A percentile compares a stretch with the other conserved stretches of the same genome.
Conservation (phyloP, 2,888 invertebrate genomes). For the Neoaliturus tenellus region DNA sequence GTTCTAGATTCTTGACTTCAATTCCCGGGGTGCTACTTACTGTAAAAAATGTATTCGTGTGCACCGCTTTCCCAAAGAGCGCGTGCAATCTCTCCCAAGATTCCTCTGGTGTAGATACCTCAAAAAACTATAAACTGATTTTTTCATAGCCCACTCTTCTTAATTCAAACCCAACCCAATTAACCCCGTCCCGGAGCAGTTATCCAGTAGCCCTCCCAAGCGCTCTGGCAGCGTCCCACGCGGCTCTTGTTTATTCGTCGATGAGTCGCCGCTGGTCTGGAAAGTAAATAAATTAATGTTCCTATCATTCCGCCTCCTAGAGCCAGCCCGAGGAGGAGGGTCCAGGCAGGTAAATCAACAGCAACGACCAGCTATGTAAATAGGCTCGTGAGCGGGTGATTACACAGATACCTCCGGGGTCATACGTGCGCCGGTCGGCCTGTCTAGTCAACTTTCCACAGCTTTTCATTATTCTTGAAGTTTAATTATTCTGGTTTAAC, state of each 20-base stretch:
- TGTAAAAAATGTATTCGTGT: too few species aligned
- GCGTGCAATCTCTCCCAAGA: too few species aligned
- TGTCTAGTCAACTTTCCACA: too few species aligned
- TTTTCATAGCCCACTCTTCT: too few species aligned
- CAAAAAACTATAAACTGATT: too few species aligned
- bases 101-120: too few species aligned
- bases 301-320: background rate
- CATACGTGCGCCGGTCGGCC: background rate
- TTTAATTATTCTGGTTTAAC: too few species aligned
- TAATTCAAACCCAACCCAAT: background rate
- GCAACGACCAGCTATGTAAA: slow-evolving; percentile 45
- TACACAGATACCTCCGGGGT: background rate
- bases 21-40: too few species aligned
- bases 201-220: background rate
- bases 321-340: background rate
- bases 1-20: too few species aligned
- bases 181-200: background rate
- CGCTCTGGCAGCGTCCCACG: background rate
- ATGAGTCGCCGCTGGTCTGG: slow-evolving; percentile 34
- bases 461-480: too few species aligned
- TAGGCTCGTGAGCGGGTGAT: slow-evolving; percentile 12
- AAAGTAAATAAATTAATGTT: slow-evolving; percentile 31
- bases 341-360: slow-evolving; percentile 18
- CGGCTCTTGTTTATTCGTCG: background rate
- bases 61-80: too few species aligned